A percentile compares a stretch with the other conserved stretches of the same genome.
These are phyloP conservation scores for Prunella strophiata DNA, from an alignment of 2,797 vertebrate species.

Conservation along the genomic window DNA sequence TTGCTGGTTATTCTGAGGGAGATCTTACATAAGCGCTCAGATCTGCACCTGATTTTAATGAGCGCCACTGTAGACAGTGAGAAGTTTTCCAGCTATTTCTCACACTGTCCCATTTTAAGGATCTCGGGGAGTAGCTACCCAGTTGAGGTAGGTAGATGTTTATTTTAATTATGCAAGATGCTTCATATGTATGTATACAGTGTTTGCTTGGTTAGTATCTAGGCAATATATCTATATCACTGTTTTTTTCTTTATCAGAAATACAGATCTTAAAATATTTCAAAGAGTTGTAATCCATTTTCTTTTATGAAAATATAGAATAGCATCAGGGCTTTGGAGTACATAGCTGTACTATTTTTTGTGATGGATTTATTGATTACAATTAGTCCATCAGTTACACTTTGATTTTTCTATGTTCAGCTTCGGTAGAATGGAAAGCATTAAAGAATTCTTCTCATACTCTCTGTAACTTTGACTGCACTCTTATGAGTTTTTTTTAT, in stretches of 20 bases:
- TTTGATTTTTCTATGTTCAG: neutral
- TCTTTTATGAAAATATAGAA: neutral
- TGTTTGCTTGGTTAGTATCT: neutral
- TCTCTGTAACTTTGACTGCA: accelerated
- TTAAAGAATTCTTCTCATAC: neutral
- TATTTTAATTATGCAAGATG: neutral
- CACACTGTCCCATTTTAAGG: conserved; percentile 91
- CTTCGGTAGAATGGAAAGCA: neutral
- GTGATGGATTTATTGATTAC: neutral
- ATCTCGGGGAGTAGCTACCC: conserved; percentile 94
- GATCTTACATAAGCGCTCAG: conserved; percentile 88
- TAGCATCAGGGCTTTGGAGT: neutral
- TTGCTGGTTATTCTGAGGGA: conserved; percentile 92
- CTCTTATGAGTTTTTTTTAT: neutral
- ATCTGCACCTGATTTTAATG: conserved; percentile 94
- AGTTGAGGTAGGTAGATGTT: conserved; percentile 84
- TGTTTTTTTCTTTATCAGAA: neutral
- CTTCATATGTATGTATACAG: accelerated
- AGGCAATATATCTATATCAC: neutral
- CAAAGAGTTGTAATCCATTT: neutral
- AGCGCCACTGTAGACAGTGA: conserved; percentile 95
- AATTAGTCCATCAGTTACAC: neutral
- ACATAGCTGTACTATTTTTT: neutral
- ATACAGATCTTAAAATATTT: neutral
- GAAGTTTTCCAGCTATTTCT: conserved; percentile 95